Base-by-base conservation (phyloP, 2,113 vertebrate genomes). In the Marmota flaviventris region DNA sequence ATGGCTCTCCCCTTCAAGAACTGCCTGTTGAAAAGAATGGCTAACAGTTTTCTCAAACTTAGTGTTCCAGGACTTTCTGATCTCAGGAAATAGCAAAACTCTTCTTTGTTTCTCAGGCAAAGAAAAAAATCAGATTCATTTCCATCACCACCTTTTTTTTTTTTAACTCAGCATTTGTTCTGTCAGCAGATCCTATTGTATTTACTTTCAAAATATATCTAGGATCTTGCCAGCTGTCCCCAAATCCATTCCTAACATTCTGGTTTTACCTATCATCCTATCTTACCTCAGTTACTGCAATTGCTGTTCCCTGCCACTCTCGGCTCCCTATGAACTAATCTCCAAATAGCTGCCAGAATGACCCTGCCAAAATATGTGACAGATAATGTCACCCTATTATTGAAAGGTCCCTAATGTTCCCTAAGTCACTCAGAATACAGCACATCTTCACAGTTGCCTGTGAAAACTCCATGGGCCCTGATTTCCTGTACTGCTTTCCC, bases 161-260 rank as follows among this genome's bases (percentile, higher is more conserved):
- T 78, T 69, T 83, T 61, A 18, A 78, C 61, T 90, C n/a, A 78
- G 9, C 17, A 34, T 51, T 42, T 58, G 39, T 12, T 45, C 61
- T 53, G 9, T 67, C 37, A 78, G 42, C 48, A 16, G 37, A 56
- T 72, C 14, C 37, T 89, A 42, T 48, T 81, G 8, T 32, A 69
- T 92, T 27, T 70, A 48, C 34, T 67, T 88, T 37, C 27, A 83
- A 89, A 88, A 72, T 48, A 45, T 25, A n/a, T 69, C 51, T 48
- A 88, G 29, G 61, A 34, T 79, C 53, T 91, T 17, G 18, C 24
- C n/a, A 61, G 4, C 16, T 18, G 11, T 39, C 75, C 37, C 42
- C 17, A 70, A 9, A 12, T 81, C 16, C 53, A 63, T 29, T 82
- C 39, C 3, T 53, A 1, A 32, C 37, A 78, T 11, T 45, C 61